phyloP scores from a whole-genome alignment of 2,888 invertebrate genomes.

The Netelia melanura region DNA sequence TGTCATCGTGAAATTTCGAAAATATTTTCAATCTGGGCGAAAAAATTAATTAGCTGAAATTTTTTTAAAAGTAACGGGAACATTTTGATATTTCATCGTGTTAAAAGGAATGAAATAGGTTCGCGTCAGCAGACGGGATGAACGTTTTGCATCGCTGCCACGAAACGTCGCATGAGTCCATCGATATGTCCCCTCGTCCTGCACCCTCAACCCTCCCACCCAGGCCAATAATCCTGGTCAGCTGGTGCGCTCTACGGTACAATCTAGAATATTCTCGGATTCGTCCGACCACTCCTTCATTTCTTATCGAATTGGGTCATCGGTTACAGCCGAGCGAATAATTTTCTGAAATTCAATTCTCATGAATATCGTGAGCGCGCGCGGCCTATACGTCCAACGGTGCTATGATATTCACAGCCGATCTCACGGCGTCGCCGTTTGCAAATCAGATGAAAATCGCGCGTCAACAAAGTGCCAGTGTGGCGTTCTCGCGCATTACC shows the following conservation, averaged over 20 bases:
- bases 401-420: constrained; percentile 21
- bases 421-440: constrained; percentile 9
- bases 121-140: neutral
- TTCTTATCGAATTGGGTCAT: constrained; percentile 66
- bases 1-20: too few species aligned
- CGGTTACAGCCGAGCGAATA: constrained; percentile 63
- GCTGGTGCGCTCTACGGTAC: constrained; percentile 45
- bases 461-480: constrained; percentile 49
- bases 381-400: neutral
- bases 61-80: too few species aligned
- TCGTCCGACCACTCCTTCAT: constrained; percentile 65
- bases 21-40: too few species aligned
- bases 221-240: constrained; percentile 59
- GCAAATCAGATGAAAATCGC: constrained; percentile 56
- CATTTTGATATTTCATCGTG: too few species aligned
- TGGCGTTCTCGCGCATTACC: constrained; percentile 11
- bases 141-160: constrained; percentile 17
- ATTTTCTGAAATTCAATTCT: constrained; percentile 68
- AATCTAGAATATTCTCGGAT: constrained; percentile 61
- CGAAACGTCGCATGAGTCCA: constrained; percentile 48
- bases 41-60: too few species aligned
- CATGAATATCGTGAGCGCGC: constrained; percentile 53
- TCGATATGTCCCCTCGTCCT: constrained; percentile 40
- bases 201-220: neutral
- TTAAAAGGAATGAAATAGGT: neutral